phyloP scores from a whole-genome alignment of 53 echinoderm and acorn worm genomes.

The Temnopleurus reevesii region DNA sequence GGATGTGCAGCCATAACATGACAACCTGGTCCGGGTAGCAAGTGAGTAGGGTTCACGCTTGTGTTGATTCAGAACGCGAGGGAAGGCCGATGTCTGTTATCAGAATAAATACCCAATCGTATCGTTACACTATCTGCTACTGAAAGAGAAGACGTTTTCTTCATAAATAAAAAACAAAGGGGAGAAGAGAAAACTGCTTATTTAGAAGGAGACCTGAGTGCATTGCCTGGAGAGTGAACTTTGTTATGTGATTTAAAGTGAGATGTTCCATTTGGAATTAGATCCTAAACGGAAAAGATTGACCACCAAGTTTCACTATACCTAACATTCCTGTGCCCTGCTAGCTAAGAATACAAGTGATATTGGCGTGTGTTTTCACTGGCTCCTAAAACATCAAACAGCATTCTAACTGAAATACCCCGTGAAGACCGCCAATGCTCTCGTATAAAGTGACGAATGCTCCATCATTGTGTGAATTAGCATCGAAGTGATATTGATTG shows the following conservation, averaged over 20 bases:
- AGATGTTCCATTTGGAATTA: background rate
- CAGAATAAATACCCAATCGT: slow-evolving; percentile 34
- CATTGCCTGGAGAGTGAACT: slow-evolving; percentile 27
- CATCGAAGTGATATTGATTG: too few relatives aligned
- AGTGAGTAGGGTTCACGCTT: background rate
- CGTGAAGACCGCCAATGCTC: too few relatives aligned
- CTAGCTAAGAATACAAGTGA: background rate
- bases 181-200: slow-evolving; percentile 36
- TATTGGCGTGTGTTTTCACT: background rate
- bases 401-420: too few relatives aligned
- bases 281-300: slow-evolving; percentile 22
- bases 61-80: slow-evolving; percentile 43
- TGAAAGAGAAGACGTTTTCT: slow-evolving; percentile 43
- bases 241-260: slow-evolving; percentile 14
- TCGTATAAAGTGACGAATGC: too few relatives aligned
- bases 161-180: slow-evolving; percentile 47
- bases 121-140: slow-evolving; percentile 42
- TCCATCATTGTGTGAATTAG: too few relatives aligned
- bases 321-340: background rate
- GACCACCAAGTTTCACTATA: background rate
- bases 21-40: background rate
- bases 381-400: slow-evolving; percentile 25
- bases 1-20: background rate
- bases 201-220: slow-evolving; percentile 32
- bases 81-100: slow-evolving; percentile 37